Evolutionary conservation across 2,113 vertebrate species (phyloP).

Genomic region (Arenaria interpres): DNA sequence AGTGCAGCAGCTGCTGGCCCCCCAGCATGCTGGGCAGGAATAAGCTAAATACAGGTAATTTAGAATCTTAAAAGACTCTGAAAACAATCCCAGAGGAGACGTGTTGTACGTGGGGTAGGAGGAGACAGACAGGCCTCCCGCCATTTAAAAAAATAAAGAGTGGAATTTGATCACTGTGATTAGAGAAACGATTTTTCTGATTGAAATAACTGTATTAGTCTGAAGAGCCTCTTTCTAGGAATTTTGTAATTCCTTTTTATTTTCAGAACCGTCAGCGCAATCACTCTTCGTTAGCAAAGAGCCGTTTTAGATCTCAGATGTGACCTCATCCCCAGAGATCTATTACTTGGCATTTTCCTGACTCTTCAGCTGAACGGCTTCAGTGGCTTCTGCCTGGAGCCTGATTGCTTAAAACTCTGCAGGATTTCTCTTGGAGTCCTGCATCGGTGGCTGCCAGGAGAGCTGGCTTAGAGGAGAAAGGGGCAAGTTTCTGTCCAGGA

Average conservation of each 20-base stretch:
- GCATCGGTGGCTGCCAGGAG: neutral
- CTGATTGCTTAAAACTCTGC: neutral
- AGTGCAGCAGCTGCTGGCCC: neutral
- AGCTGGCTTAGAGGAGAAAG: neutral
- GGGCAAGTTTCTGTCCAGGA: neutral
- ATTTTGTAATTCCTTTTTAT: neutral
- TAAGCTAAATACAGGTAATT: fast-evolving
- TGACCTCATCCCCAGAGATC: neutral
- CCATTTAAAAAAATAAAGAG: neutral
- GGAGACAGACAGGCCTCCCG: neutral
- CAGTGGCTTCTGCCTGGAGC: neutral
- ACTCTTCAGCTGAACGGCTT: neutral
- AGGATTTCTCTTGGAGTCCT: neutral
- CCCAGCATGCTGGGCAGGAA: neutral
- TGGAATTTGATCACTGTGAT: neutral
- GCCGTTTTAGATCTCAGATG: neutral
- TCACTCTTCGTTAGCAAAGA: neutral
- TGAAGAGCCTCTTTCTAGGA: slow-evolving; percentile 12
- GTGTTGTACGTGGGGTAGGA: neutral
- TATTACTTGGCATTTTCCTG: neutral
- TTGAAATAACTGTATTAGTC: neutral
- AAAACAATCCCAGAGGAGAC: neutral
- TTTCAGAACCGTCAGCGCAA: neutral
- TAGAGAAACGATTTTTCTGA: neutral
- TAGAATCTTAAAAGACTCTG: neutral